Percentiles rank a stretch among this genome's conserved stretches.
Evolutionary conservation across 2,888 invertebrate genomes (phyloP).

Genomic region (Euphydryas editha): DNA sequence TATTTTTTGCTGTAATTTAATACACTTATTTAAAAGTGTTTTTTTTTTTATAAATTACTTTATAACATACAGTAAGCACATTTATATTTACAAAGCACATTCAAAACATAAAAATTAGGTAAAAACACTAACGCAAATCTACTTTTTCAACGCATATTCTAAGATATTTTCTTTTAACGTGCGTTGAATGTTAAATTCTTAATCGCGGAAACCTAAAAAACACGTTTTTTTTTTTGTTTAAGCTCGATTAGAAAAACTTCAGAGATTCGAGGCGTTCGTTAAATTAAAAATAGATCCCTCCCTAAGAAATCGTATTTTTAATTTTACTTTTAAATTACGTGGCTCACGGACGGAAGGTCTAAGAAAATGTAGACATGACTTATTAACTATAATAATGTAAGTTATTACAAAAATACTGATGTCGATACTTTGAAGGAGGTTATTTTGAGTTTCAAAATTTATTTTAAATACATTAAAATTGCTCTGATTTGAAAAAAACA

Average conservation of each 20-base stretch:
- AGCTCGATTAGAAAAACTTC: constrained; percentile 17
- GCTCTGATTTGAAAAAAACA: no score
- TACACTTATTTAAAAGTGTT: no score
- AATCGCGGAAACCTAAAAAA: constrained; percentile 1
- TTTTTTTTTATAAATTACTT: no score
- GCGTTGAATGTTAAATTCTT: constrained; percentile 1
- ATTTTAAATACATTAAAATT: no score
- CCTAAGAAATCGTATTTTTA: constrained; percentile 24
- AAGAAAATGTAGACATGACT: background rate
- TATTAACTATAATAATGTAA: no score
- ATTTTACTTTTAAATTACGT: constrained; percentile 10
- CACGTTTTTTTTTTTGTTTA: constrained; percentile 14
- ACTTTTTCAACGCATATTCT: background rate
- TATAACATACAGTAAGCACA: background rate
- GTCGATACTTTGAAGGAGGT: background rate
- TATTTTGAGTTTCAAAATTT: no score
- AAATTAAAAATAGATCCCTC: constrained; percentile 36
- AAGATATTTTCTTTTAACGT: constrained; percentile 3
- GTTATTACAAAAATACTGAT: background rate
- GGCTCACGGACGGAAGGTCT: background rate
- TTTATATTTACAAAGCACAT: background rate
- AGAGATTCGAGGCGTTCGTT: constrained; percentile 24
- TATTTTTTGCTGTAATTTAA: no score
- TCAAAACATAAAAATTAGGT: background rate
- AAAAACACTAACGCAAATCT: background rate